Evolutionary conservation across 2,797 vertebrate species (phyloP).

Genomic region (Mormyrus proboscirostris): DNA sequence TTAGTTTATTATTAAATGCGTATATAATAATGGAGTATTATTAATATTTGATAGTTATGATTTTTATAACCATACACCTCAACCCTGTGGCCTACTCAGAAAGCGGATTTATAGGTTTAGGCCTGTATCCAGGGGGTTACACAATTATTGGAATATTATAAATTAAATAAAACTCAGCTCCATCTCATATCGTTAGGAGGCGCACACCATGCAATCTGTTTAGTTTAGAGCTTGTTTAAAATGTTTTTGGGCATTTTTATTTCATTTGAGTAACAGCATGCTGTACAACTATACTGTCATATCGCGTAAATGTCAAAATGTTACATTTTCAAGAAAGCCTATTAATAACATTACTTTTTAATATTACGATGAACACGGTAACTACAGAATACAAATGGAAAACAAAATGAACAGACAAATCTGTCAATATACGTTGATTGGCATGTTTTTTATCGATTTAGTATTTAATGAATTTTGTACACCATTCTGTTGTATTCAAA

Average conservation of each 20-base stretch:
- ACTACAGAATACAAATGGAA: background rate
- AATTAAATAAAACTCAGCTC: background rate
- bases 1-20: background rate
- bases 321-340: background rate
- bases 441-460: background rate
- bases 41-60: background rate
- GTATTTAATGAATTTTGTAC: background rate
- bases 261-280: background rate
- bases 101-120: background rate
- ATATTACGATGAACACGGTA: background rate
- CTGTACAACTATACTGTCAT: background rate
- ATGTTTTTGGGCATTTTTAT: background rate
- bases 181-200: background rate
- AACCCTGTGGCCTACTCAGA: background rate
- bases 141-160: background rate
- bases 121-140: background rate
- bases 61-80: background rate
- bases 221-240: background rate
- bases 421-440: background rate
- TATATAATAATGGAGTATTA: background rate
- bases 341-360: background rate
- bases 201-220: background rate
- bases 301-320: background rate
- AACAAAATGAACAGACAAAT: background rate
- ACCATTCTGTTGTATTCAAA: background rate